These are phyloP conservation scores for Darevskia nairensis DNA, from an alignment of 2,797 vertebrate species.

Conservation along the genomic window DNA sequence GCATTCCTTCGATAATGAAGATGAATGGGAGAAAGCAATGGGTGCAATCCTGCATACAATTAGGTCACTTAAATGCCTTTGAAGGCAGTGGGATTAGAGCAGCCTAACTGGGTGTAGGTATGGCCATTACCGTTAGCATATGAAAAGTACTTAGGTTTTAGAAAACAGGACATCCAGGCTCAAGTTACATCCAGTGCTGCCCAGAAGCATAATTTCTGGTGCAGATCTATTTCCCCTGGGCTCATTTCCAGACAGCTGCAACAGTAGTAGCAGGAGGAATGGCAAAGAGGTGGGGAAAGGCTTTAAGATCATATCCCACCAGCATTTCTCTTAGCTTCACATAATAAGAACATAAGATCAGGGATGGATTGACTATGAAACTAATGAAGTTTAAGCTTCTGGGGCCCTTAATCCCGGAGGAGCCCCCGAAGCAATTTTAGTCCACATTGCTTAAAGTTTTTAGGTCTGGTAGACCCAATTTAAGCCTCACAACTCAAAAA, in stretches of 20 bases:
- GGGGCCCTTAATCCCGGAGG: no score
- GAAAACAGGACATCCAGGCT: background rate
- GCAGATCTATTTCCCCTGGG: background rate
- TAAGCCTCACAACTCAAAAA: no score
- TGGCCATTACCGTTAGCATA: background rate
- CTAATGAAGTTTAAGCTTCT: no score
- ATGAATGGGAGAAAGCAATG: constrained; percentile 37
- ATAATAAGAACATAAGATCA: no score
- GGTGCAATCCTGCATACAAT: constrained; percentile 18
- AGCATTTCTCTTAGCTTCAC: background rate
- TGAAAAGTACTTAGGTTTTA: constrained; percentile 19
- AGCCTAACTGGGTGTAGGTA: background rate
- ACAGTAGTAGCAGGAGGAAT: background rate
- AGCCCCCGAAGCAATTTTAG: no score
- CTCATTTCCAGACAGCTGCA: background rate
- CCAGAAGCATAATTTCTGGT: background rate
- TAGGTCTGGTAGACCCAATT: no score
- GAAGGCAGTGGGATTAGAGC: background rate
- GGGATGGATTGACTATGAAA: no score
- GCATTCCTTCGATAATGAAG: constrained; percentile 36
- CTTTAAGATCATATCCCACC: background rate
- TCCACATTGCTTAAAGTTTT: no score
- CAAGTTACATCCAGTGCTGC: background rate
- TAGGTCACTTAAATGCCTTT: constrained; percentile 12
- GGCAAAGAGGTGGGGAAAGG: background rate